Evolutionary conservation across 2,113 vertebrate genomes (phyloP), one percentile per base, ranked within the genome.

Genomic region (Nothocercus julius): DNA sequence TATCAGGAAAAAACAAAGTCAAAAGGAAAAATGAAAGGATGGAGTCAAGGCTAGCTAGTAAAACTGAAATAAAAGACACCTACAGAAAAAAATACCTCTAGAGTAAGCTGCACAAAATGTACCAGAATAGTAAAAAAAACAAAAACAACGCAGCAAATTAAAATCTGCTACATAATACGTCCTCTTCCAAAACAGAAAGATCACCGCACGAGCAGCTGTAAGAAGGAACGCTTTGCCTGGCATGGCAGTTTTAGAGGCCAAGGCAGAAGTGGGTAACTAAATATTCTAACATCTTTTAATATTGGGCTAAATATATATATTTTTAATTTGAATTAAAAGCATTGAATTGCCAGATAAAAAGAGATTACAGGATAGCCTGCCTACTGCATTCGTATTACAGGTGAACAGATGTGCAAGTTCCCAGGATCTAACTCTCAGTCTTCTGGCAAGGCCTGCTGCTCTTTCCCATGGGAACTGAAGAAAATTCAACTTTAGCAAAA

Each of bases 401-500:
- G 66, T 88, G 62, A 92, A 81, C 5, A 82, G 47, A n/a, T 79
- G 11, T 58, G 25, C 47, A 77, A n/a, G 22, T 94, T 89, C 56
- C 49, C 67, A 69, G 32, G 27, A 82, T 69, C 8, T 49, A 82
- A 47, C 63, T 85, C 63, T 30, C 1, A 5, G 34, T 61, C 40
- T 51, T 53, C 25, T 49, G 42, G 22, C 34, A 93, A 92, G 82
- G 30, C 53, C 36, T 25, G 40, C 34, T 53, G 40, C 45, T 85
- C 81, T 87, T 97, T 97, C 96, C 81, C 89, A 62, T n/a, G 64
- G 85, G 94, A 97, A 97, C 95, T 96, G 40, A 92, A 95, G 95
- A 85, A 96, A 97, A 97, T 84, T 85, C 68, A 95, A 96, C 80
- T 92, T 67, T 62, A 66, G 72, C 95, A 92, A 40, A 92, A 90